Conservation (phyloP, 30 jellyfish, hydroid and myxozoan species). For the Chrysaora quinquecirrha region DNA sequence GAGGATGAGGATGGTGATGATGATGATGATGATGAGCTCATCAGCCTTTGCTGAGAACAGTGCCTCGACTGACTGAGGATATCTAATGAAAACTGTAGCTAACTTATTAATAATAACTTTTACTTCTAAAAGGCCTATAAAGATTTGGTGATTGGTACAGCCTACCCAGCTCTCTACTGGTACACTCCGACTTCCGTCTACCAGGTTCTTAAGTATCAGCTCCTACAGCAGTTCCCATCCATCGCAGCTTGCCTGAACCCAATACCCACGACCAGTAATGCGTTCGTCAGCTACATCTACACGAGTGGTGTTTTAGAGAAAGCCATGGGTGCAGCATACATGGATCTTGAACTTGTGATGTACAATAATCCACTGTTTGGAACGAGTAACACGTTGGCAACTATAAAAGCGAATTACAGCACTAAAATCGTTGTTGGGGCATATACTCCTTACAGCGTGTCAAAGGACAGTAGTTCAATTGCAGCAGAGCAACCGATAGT, state of each 20-base stretch:
- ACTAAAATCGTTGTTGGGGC: constrained; percentile 26
- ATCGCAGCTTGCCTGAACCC: constrained; percentile 20
- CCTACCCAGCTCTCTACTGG: constrained; percentile 33
- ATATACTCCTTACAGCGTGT: constrained; percentile 36
- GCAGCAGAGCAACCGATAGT: background rate
- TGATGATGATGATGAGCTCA: too few relatives aligned
- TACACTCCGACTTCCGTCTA: background rate
- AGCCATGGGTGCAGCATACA: constrained; percentile 39
- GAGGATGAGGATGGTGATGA: too few relatives aligned
- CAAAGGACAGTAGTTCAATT: background rate
- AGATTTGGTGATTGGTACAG: constrained; percentile 37
- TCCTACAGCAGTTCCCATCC: constrained; percentile 4
- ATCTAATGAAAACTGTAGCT: background rate
- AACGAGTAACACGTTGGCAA: constrained; percentile 13
- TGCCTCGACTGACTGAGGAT: background rate
- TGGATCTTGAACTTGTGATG: constrained; percentile 22
- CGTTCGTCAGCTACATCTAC: constrained; percentile 23
- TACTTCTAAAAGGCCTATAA: background rate
- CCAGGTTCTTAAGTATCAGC: background rate
- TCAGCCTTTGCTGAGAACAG: background rate
- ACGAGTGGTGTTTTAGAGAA: constrained; percentile 50
- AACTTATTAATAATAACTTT: background rate
- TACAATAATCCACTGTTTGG: constrained; percentile 28
- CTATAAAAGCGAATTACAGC: constrained; percentile 41
- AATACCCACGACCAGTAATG: constrained; percentile 21